A percentile compares a stretch with the other conserved stretches of the same genome.
Conservation (phyloP, 2,888 invertebrate genomes). For the Phymatocera aterrima region DNA sequence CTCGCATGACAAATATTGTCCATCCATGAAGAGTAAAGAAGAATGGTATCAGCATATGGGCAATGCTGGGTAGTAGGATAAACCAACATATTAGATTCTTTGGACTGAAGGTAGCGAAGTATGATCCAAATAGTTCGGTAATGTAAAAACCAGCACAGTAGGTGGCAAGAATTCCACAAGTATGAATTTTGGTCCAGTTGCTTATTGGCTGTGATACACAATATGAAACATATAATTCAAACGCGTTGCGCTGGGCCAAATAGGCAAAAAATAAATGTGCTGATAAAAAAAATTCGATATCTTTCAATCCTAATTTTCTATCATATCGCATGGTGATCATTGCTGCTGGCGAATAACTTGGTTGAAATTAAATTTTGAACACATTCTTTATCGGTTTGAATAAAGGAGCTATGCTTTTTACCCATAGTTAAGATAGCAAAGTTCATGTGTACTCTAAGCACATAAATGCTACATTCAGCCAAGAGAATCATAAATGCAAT, state of each 20-base stretch:
- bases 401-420: constrained; percentile 5
- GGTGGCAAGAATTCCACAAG: constrained; percentile 16
- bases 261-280: not conserved
- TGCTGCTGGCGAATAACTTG: not conserved
- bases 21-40: not conserved
- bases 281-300: not conserved
- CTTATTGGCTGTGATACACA: constrained; percentile 19
- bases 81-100: constrained; percentile 25
- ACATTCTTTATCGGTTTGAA: constrained; percentile 19
- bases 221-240: not conserved
- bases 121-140: constrained; percentile 30
- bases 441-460: constrained; percentile 24
- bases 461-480: constrained; percentile 32
- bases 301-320: not conserved
- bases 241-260: not conserved
- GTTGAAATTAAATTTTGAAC: not conserved
- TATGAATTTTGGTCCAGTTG: constrained; percentile 1
- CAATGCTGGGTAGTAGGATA: constrained; percentile 12
- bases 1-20: constrained; percentile 29
- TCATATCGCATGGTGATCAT: not conserved
- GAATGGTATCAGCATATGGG: constrained; percentile 12
- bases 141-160: constrained; percentile 21
- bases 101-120: constrained; percentile 22
- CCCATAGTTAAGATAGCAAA: constrained; percentile 36
- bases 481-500: constrained; percentile 29